Percentiles rank a stretch among this genome's conserved stretches.
These are phyloP conservation scores for Tenthredo livida DNA, from an alignment of 2,888 invertebrate genomes.

Conservation along the genomic window DNA sequence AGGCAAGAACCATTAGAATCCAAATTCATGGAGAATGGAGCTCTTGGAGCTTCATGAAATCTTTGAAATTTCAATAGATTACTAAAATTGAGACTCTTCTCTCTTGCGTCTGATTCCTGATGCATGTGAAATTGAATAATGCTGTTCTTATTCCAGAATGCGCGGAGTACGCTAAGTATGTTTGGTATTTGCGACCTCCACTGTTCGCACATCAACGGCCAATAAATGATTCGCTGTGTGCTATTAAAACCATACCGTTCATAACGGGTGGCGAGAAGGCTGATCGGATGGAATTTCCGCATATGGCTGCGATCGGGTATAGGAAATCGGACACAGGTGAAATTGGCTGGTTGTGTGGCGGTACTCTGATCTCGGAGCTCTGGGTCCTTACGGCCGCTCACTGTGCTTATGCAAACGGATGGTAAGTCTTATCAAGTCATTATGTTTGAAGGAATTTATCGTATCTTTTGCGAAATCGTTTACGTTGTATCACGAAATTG, in stretches of 20 bases:
- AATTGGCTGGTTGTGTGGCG: slow-evolving; percentile 77
- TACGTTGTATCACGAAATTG: neutral
- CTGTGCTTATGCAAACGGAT: slow-evolving; percentile 75
- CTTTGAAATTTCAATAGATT: slow-evolving; percentile 70
- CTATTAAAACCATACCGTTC: slow-evolving; percentile 64
- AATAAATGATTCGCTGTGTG: slow-evolving; percentile 69
- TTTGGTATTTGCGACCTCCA: slow-evolving; percentile 63
- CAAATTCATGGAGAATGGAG: slow-evolving; percentile 51
- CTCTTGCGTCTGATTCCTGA: slow-evolving; percentile 64
- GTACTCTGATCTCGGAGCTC: slow-evolving; percentile 82
- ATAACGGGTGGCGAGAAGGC: slow-evolving; percentile 72
- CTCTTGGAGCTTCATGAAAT: slow-evolving; percentile 58
- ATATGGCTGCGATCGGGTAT: slow-evolving; percentile 73
- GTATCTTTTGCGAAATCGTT: neutral
- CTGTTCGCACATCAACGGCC: slow-evolving; percentile 75
- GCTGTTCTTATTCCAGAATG: slow-evolving; percentile 70
- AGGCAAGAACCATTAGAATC: neutral
- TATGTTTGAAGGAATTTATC: neutral
- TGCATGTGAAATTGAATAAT: slow-evolving; percentile 74
- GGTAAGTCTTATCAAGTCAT: slow-evolving; percentile 48
- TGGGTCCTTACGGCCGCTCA: slow-evolving; percentile 87
- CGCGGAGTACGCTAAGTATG: slow-evolving; percentile 66
- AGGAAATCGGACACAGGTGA: neutral
- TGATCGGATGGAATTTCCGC: slow-evolving; percentile 72
- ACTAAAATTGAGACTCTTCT: slow-evolving; percentile 67